These are phyloP conservation scores for Rapana venosa DNA, from an alignment of 2,888 invertebrate species.

Conservation along the genomic window DNA sequence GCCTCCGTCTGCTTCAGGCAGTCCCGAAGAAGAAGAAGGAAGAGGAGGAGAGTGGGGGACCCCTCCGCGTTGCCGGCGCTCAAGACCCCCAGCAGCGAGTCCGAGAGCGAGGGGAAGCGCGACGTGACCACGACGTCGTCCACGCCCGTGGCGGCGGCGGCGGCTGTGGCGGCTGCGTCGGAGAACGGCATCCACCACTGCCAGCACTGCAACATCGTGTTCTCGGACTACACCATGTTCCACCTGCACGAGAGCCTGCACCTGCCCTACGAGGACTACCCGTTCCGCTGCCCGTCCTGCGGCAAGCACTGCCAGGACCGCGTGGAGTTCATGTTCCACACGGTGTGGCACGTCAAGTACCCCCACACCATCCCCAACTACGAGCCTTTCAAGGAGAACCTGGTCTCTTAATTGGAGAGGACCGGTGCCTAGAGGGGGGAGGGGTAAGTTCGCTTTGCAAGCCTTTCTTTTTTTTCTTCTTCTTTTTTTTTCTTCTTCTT, in stretches of 20 bases:
- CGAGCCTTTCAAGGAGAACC: constrained; percentile 70
- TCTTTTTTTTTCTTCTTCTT: no score
- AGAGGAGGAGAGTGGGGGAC: neutral
- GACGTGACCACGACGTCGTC: constrained; percentile 68
- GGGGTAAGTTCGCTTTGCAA: no score
- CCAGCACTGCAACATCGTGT: constrained; percentile 72
- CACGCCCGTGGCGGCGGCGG: constrained; percentile 64
- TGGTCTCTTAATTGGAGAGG: constrained; percentile 52
- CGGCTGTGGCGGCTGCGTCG: no score
- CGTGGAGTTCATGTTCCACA: constrained; percentile 74
- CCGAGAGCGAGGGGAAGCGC: constrained; percentile 68
- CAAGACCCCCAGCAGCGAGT: constrained; percentile 62
- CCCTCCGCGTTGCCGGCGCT: constrained; percentile 12
- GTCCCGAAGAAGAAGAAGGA: neutral
- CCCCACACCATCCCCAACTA: constrained; percentile 74
- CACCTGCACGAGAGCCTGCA: constrained; percentile 73
- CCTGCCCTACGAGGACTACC: constrained; percentile 69
- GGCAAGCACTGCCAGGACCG: constrained; percentile 71
- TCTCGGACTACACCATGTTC: constrained; percentile 73
- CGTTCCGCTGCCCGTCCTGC: constrained; percentile 72
- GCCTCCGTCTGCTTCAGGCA: neutral
- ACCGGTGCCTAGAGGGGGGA: no score
- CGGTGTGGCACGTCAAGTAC: constrained; percentile 74
- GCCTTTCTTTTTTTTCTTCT: no score
- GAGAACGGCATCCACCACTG: constrained; percentile 73